Evolutionary conservation across 2,888 invertebrate species (phyloP).

Genomic region (Eledona agricola): DNA sequence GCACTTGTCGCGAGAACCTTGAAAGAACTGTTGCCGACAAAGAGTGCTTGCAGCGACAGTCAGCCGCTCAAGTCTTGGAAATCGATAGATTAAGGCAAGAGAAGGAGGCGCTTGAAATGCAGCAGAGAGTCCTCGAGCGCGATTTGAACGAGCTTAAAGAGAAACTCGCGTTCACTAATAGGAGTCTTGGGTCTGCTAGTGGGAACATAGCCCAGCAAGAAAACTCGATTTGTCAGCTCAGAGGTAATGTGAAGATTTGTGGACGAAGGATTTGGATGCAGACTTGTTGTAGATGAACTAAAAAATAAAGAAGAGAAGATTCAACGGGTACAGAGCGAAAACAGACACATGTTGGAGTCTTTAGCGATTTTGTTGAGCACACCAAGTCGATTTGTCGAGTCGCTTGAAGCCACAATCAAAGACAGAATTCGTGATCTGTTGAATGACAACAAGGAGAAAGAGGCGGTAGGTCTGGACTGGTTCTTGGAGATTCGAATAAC

Average conservation of each 20-base stretch:
- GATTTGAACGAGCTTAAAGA: slow-evolving; percentile 76
- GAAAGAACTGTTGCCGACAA: slow-evolving; percentile 74
- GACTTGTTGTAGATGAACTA: slow-evolving; percentile 68
- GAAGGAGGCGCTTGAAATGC: slow-evolving; percentile 77
- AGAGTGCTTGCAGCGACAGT: slow-evolving; percentile 78
- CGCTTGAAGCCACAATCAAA: slow-evolving; percentile 80
- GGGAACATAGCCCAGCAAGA: slow-evolving; percentile 77
- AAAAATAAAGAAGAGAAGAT: slow-evolving; percentile 75
- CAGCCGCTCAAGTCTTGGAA: slow-evolving; percentile 75
- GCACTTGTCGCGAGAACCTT: slow-evolving; percentile 72
- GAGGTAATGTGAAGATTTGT: slow-evolving; percentile 66
- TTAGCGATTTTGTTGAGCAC: slow-evolving; percentile 76
- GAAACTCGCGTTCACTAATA: slow-evolving; percentile 70
- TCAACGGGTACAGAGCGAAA: slow-evolving; percentile 72
- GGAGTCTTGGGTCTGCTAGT: slow-evolving; percentile 73
- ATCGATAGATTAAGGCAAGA: slow-evolving; percentile 79
- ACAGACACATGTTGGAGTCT: slow-evolving; percentile 75
- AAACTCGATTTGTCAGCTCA: slow-evolving; percentile 71
- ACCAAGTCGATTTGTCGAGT: slow-evolving; percentile 78
- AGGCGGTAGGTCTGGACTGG: slow-evolving; percentile 68
- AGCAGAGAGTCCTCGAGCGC: slow-evolving; percentile 76
- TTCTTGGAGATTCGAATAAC: not conserved
- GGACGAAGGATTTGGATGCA: slow-evolving; percentile 1
- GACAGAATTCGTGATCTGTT: slow-evolving; percentile 81
- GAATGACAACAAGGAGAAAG: slow-evolving; percentile 79